Conservation (phyloP, 2,888 invertebrate genomes). For the Drosophila kokeensis region DNA sequence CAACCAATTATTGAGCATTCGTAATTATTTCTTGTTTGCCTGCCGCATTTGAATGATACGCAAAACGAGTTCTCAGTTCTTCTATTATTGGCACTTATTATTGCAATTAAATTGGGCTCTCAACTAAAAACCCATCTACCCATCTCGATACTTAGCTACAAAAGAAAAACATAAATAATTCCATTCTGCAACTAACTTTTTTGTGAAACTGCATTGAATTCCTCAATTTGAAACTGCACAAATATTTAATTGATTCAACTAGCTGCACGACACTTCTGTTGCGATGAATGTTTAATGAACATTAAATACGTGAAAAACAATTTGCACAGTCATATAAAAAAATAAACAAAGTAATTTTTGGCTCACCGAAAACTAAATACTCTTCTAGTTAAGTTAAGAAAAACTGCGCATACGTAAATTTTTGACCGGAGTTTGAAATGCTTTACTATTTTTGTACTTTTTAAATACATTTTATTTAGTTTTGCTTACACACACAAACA, state of each 20-base stretch:
- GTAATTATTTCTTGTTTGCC: slow-evolving; percentile 19
- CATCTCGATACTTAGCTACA: slow-evolving; percentile 8
- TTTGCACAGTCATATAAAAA: background rate
- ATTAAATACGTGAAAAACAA: slow-evolving; percentile 18
- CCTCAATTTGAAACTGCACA: background rate
- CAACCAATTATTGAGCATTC: slow-evolving; percentile 45
- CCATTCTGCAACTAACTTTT: background rate
- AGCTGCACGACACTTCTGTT: background rate
- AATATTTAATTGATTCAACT: background rate
- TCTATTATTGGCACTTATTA: slow-evolving; percentile 22
- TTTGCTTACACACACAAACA: background rate
- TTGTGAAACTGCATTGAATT: background rate
- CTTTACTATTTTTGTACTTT: background rate
- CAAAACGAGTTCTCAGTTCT: slow-evolving; percentile 13
- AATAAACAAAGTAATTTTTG: no score
- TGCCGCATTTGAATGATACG: slow-evolving; percentile 18
- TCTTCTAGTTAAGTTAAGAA: background rate
- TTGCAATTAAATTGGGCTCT: slow-evolving; percentile 1
- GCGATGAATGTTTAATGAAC: slow-evolving; percentile 42
- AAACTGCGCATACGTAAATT: no score
- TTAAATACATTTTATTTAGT: background rate
- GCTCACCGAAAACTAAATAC: background rate
- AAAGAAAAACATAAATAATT: background rate
- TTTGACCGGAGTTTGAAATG: background rate
- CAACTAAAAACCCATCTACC: slow-evolving; percentile 12